Conservation (phyloP, 2,888 invertebrate genomes). For the Heliothis peltigera region DNA sequence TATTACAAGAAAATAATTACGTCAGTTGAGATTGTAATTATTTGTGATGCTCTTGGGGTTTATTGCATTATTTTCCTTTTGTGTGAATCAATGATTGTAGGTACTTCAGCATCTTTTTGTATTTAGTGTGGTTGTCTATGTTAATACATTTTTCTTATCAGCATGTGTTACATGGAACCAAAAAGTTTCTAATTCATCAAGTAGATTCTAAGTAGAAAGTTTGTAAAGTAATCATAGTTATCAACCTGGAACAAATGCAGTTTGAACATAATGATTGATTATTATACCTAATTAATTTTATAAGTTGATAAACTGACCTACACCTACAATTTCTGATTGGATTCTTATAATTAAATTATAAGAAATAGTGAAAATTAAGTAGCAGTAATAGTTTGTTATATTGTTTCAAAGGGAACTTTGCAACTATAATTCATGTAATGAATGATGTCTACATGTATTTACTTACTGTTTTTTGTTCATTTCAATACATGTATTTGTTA, state of each 20-base stretch:
- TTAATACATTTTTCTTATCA: neutral
- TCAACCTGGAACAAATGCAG: neutral
- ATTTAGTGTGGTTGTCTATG: neutral
- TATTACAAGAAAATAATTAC: constrained; percentile 21
- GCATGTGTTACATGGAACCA: neutral
- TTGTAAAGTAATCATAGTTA: neutral
- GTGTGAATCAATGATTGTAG: constrained; percentile 6
- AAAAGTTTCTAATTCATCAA: neutral
- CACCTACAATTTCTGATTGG: too few species aligned
- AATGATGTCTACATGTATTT: too few species aligned
- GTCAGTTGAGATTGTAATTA: too few species aligned
- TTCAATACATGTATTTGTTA: too few species aligned
- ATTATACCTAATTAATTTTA: too few species aligned
- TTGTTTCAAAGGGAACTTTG: too few species aligned
- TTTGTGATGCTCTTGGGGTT: constrained; percentile 12
- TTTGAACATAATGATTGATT: neutral
- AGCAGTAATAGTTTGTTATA: too few species aligned
- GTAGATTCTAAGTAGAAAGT: neutral
- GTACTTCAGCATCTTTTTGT: neutral
- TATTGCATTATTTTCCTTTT: constrained; percentile 47
- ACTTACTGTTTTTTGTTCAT: too few species aligned
- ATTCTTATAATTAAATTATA: neutral
- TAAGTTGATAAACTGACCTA: neutral
- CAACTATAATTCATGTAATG: too few species aligned
- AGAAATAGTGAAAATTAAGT: too few species aligned